These are phyloP conservation scores for Danio choprae DNA, from an alignment of 2,797 vertebrate species.

Conservation along the genomic window DNA sequence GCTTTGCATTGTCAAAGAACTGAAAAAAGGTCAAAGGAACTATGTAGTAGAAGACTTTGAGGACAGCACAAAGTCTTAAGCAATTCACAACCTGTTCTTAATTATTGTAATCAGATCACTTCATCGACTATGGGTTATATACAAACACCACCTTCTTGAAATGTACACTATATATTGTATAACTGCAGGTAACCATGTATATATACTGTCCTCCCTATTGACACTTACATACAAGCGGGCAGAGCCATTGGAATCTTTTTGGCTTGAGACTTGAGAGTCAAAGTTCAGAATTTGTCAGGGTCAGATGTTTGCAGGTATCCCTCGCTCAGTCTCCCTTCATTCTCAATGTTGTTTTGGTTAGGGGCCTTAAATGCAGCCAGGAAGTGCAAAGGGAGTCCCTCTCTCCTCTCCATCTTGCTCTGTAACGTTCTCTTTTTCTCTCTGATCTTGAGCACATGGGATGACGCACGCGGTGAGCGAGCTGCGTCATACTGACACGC, in stretches of 20 bases:
- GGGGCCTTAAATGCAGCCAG: conserved; percentile 23
- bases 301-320: background rate
- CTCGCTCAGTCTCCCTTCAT: background rate
- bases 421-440: conserved; percentile 20
- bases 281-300: background rate
- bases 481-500: conserved; percentile 52
- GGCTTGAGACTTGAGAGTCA: no score
- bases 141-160: no score
- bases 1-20: background rate
- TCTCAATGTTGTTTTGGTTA: conserved; percentile 26
- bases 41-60: background rate
- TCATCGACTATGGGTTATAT: no score
- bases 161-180: no score
- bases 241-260: no score
- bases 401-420: conserved; percentile 44
- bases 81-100: no score
- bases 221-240: no score
- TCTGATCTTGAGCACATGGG: conserved; percentile 12
- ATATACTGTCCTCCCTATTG: no score
- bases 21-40: no score
- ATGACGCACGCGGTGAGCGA: conserved; percentile 43
- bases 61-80: no score
- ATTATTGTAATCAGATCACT: no score
- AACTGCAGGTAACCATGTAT: no score
- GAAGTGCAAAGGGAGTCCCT: conserved; percentile 30